Base-by-base conservation (phyloP, 2,888 invertebrate species). In the Drosophila cognata region DNA sequence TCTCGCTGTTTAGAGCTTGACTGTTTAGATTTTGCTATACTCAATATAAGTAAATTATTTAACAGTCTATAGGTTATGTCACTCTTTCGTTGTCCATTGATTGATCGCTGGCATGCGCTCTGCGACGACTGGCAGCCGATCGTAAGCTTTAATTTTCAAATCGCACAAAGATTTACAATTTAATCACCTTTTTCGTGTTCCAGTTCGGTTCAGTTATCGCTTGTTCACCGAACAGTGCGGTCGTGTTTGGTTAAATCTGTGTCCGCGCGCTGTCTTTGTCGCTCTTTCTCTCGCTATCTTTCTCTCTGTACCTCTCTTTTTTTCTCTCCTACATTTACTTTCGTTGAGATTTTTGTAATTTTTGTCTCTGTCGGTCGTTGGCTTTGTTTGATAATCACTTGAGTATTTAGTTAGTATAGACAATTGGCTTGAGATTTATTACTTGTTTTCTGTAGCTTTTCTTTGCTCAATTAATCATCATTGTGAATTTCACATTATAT, bases 141-240 rank as follows among this genome's bases (percentile, higher is more conserved):
- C 21, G 21, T 21, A 21, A 21, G 21, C 21, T 21, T 21, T 21
- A 21, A 21, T 21, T 21, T 21, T 21, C 21, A 21, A 21, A 21
- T 21, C 79, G 68, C 64, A 71, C 62, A 84, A 74, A 74, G 69
- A 76, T 76, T 78, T 86, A 84, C 80, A 86, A 78, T 80, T 86
- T 82, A 82, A 88, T 86, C 82, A 82, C 82, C 76, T 72, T 82
- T 86, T 80, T 76, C 63, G 82, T 73, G 73, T 76, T 79, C 69
- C 81, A 76, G 73, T 75, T 86, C 84, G 76, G 76, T 76, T 79
- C 79, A 88, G 88, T 88, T 82, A 83, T 88, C 78, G 88, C 78
- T 70, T 75, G 84, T 72, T 76, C 82, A 84, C 74, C 80, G 84
- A 71, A 72, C 85, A 78, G 78, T 62, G 65, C 81, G 73, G 85